A percentile compares a stretch with the other conserved stretches of the same genome.
These are phyloP conservation scores for Epicampocera succincta DNA, from an alignment of 2,888 invertebrate species.

Conservation along the genomic window DNA sequence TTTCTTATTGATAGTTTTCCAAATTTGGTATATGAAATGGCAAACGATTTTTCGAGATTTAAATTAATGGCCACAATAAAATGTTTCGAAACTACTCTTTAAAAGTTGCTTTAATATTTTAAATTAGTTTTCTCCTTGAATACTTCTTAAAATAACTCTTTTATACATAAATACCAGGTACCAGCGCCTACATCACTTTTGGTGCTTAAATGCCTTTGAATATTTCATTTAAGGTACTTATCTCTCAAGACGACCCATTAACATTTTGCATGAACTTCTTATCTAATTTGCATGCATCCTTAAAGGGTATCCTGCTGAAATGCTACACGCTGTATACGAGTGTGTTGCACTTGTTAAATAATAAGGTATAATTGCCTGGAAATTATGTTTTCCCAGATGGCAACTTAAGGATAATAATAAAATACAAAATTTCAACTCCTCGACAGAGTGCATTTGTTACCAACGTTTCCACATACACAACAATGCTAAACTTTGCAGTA, in stretches of 20 bases:
- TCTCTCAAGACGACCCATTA: constrained; percentile 6
- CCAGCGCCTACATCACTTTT: not conserved
- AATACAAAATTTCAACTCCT: constrained; percentile 43
- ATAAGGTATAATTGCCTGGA: constrained; percentile 51
- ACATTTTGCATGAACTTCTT: constrained; percentile 5
- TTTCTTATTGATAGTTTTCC: no score
- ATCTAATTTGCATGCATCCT: constrained; percentile 34
- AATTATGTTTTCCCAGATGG: constrained; percentile 63
- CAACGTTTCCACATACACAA: constrained; percentile 7
- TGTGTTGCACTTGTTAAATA: constrained; percentile 35
- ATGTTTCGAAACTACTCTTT: no score
- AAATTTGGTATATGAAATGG: no score
- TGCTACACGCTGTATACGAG: not conserved
- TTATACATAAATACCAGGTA: not conserved
- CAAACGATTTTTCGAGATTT: no score
- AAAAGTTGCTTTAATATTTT: no score
- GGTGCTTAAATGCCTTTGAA: not conserved
- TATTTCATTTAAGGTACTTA: constrained; percentile 11
- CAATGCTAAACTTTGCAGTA: constrained; percentile 7
- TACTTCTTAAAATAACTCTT: not conserved
- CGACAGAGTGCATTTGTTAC: constrained; percentile 34
- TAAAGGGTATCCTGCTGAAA: constrained; percentile 36
- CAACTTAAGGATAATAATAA: constrained; percentile 43
- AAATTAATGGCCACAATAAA: no score
- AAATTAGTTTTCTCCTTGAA: not conserved